Evolutionary conservation across 2,888 invertebrate genomes (phyloP).

Genomic region (Scaptomyza polygonia): DNA sequence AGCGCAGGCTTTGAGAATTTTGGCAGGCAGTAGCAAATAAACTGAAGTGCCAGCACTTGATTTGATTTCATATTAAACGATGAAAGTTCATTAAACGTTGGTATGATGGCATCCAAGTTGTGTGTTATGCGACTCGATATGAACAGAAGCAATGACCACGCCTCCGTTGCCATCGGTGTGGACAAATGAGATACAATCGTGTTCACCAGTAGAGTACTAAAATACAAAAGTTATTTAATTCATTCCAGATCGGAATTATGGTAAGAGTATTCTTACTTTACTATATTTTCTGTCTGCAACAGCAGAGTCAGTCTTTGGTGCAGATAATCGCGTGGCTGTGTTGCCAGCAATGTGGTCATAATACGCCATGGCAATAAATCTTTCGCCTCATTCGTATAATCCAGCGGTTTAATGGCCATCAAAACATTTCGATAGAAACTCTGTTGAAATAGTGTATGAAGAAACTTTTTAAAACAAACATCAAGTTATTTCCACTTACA

Average conservation of each 20-base stretch:
- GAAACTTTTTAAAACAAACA: background rate
- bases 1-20: slow-evolving; percentile 82
- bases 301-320: slow-evolving; percentile 76
- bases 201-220: slow-evolving; percentile 73
- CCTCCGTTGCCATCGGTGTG: slow-evolving; percentile 83
- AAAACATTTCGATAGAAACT: slow-evolving; percentile 82
- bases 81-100: slow-evolving; percentile 75
- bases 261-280: slow-evolving; percentile 42
- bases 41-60: slow-evolving; percentile 81
- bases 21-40: slow-evolving; percentile 75
- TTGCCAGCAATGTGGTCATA: slow-evolving; percentile 75
- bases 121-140: slow-evolving; percentile 81
- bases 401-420: slow-evolving; percentile 80
- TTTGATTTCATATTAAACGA: slow-evolving; percentile 83
- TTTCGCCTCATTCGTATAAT: slow-evolving; percentile 81
- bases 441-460: slow-evolving; percentile 48
- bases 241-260: background rate
- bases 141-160: slow-evolving; percentile 80
- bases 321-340: slow-evolving; percentile 80
- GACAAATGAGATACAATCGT: slow-evolving; percentile 82
- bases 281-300: slow-evolving; percentile 57
- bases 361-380: slow-evolving; percentile 84
- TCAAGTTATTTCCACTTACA: slow-evolving; percentile 49
- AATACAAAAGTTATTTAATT: slow-evolving; percentile 22
- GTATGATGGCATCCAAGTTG: slow-evolving; percentile 82